phyloP scores from a whole-genome alignment of 2,888 invertebrate species.

The Latrodectus hesperus region DNA sequence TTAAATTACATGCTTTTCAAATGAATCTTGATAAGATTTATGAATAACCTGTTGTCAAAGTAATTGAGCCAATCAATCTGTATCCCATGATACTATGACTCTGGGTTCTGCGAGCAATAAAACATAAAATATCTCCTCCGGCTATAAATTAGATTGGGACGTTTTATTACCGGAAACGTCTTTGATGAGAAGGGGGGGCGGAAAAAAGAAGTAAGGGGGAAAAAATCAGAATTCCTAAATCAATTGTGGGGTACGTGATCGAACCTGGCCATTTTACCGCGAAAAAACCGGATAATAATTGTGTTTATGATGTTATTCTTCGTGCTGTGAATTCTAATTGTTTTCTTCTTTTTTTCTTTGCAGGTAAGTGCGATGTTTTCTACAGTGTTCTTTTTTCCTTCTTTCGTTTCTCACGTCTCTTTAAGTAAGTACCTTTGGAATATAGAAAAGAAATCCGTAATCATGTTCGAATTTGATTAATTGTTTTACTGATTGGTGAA shows the following conservation, averaged over 20 bases:
- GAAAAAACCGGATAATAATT: slow-evolving; percentile 14
- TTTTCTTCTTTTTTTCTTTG: slow-evolving; percentile 18
- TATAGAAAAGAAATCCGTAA: too few relatives aligned
- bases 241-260: background rate
- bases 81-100: background rate
- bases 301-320: slow-evolving; percentile 15
- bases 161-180: background rate
- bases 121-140: slow-evolving; percentile 1
- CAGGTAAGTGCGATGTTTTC: slow-evolving; percentile 26
- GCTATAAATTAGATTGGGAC: slow-evolving; percentile 5
- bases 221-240: slow-evolving; percentile 1
- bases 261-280: slow-evolving; percentile 4
- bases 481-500: too few relatives aligned
- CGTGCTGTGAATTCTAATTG: slow-evolving; percentile 12
- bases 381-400: background rate
- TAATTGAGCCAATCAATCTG: background rate
- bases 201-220: background rate
- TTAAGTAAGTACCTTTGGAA: background rate
- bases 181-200: background rate
- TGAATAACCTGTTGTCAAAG: background rate
- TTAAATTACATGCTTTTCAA: too few relatives aligned
- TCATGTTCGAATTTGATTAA: too few relatives aligned
- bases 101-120: background rate
- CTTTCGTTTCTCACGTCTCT: background rate
- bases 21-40: too few relatives aligned